Base-by-base conservation (phyloP, 2,797 vertebrate species). In the Sebastes iracundus region DNA sequence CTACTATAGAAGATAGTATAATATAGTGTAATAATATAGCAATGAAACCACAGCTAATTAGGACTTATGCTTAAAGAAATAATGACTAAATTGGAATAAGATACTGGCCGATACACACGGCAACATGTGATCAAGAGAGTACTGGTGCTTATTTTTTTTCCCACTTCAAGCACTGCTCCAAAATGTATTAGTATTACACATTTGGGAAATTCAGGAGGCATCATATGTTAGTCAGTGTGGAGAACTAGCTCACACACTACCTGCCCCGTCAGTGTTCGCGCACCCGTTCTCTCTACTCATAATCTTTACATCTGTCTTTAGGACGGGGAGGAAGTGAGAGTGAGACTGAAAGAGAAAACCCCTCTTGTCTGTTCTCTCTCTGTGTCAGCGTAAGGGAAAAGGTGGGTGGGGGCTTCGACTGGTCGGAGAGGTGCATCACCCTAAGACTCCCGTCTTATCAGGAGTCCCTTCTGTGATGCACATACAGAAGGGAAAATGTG, bases 381-480 rank as follows among this genome's bases (percentile, higher is more conserved):
- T 87, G 32, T 32, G 75, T 83, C 85, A 85, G 76, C 85, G 85
- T 87, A 91, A 88, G 87, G 95, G 94, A 96, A 95, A 87, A 56
- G 81, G 90, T 95, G 91, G 88, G 93, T 93, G 93, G 93, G 93
- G 88, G 83, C 85, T 80, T 27, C 71, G 76, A 75, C 81, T 68
- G 88, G 71, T 75, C 77, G 75, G 60, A 87, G 67, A 60, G 83
- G 88, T 88, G 88, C 90, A 90, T 92, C 90, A 91, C 69, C 88
- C 20, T 86, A 49, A 35, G 4, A 25, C 52, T 63, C 58, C 33
- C 6, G 5, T 55, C 75, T 92, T 79, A 71, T 87, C 86, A 77
- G 91, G 86, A 81, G 71, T 85, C 77, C 38, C 84, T 81, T 75
- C 67, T 83, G 73, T 91, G 77, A 84, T 89, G 83, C 74, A 67